A percentile compares a stretch with the other conserved stretches of the same genome.
These are phyloP conservation scores for Chironomus tepperi DNA, from an alignment of 1,140 invertebrate species.

Conservation along the genomic window DNA sequence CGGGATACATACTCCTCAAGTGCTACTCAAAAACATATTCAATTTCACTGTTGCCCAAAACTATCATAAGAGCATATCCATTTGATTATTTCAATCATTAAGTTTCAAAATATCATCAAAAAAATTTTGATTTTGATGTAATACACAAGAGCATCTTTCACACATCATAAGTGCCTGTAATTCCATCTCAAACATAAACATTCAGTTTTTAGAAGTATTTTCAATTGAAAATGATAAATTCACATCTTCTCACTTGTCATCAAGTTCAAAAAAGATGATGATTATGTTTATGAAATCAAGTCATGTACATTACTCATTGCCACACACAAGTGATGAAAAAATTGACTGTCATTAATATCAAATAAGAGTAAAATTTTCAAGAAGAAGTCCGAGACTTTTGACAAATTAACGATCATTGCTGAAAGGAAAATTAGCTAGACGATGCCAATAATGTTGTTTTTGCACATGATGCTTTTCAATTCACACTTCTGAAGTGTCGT, in stretches of 20 bases:
- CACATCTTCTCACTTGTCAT: not conserved
- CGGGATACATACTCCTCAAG: no score
- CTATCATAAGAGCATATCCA: not conserved
- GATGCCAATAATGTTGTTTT: not conserved
- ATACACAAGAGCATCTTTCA: no score
- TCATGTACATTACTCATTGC: not conserved
- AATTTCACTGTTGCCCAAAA: no score
- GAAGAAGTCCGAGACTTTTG: not conserved
- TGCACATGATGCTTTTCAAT: not conserved
- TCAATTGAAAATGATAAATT: not conserved
- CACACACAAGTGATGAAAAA: not conserved
- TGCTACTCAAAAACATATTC: no score
- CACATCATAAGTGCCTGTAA: no score
- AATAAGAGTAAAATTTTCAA: not conserved
- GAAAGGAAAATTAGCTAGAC: not conserved
- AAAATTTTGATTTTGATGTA: not conserved
- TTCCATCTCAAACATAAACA: no score
- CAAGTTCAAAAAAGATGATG: not conserved
- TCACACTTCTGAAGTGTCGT: not conserved
- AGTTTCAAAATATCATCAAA: not conserved
- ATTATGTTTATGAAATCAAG: conserved; percentile 9
- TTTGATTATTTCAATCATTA: not conserved
- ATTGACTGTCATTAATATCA: not conserved
- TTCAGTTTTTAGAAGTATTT: not conserved
- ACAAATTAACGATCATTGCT: not conserved